Evolutionary conservation across 2,113 vertebrate species (phyloP).

Genomic region (Anser cygnoides): DNA sequence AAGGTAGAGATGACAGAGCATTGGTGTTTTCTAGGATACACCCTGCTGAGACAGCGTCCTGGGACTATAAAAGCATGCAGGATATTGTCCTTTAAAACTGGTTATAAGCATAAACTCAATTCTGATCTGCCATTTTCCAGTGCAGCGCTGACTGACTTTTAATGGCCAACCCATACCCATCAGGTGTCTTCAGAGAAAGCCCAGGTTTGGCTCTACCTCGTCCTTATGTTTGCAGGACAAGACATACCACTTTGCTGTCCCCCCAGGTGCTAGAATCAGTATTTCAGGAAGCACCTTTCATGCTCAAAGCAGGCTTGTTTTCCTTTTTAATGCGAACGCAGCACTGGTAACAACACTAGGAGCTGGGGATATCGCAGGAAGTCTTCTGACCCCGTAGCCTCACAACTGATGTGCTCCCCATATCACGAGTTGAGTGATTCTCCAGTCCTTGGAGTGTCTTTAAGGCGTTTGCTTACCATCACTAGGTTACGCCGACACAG

Average conservation of each 20-base stretch:
- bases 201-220: not conserved
- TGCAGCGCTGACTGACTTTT: not conserved
- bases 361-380: not conserved
- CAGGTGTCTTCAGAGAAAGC: not conserved
- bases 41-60: not conserved
- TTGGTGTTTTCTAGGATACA: not conserved
- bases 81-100: not conserved
- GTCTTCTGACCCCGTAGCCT: not conserved
- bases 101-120: not conserved
- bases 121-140: not conserved
- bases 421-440: not conserved
- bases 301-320: not conserved
- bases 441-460: not conserved
- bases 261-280: not conserved
- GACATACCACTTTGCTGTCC: not conserved
- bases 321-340: not conserved
- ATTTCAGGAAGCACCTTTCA: not conserved
- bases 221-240: not conserved
- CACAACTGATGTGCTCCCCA: not conserved
- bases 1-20: not conserved
- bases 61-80: not conserved
- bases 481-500: not conserved
- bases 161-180: not conserved
- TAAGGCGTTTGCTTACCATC: not conserved
- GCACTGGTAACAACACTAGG: not conserved